phyloP scores from a whole-genome alignment of 2,113 vertebrate genomes.

The Chamaetylas fuelleborni region DNA sequence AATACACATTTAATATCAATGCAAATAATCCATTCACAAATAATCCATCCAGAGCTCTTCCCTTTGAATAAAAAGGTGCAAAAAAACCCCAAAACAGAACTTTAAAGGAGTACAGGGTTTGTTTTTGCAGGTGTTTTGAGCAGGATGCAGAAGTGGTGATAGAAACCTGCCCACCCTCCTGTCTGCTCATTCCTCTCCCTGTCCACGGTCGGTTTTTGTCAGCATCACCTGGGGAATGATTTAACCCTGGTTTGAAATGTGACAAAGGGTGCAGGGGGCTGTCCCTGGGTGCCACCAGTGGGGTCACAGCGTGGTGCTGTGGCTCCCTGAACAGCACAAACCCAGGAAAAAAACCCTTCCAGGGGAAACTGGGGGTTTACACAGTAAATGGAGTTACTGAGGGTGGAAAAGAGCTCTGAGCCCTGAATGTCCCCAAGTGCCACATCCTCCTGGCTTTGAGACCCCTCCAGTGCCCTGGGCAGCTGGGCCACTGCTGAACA shows the following conservation, averaged over 20 bases:
- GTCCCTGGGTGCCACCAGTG: rapidly evolving
- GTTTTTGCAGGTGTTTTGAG: not conserved
- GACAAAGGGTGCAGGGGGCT: rapidly evolving
- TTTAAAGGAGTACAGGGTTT: not conserved
- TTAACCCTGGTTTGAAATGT: not conserved
- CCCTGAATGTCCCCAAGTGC: not conserved
- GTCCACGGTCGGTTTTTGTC: not conserved
- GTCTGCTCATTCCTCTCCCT: not conserved
- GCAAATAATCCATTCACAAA: not conserved
- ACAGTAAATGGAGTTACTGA: rapidly evolving
- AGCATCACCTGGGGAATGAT: not conserved
- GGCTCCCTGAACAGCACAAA: not conserved
- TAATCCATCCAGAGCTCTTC: not conserved
- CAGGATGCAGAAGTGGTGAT: rapidly evolving
- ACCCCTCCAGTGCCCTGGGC: not conserved
- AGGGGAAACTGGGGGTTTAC: not conserved
- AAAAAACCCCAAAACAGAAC: not conserved
- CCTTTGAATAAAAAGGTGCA: not conserved
- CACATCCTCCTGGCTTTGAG: not conserved
- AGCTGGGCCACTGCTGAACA: not conserved
- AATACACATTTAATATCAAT: too few species aligned
- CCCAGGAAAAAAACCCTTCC: too few species aligned
- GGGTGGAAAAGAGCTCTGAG: rapidly evolving
- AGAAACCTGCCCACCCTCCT: not conserved
- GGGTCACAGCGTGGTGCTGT: rapidly evolving